These are phyloP conservation scores for Catocala fraxini DNA, from an alignment of 2,888 invertebrate species.

Conservation along the genomic window DNA sequence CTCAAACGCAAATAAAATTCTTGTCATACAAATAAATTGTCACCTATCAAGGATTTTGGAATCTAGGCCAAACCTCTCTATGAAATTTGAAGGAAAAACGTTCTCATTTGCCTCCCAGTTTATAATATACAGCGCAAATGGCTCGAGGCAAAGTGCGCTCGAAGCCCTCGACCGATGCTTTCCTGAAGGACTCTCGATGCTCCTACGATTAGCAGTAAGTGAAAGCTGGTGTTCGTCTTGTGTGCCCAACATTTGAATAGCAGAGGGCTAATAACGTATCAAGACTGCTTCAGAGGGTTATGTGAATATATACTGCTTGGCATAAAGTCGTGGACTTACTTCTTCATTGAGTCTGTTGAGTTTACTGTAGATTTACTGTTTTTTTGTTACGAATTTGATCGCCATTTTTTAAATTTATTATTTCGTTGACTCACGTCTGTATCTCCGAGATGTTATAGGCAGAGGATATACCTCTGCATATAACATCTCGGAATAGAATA, in stretches of 20 bases:
- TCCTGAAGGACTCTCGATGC: slow-evolving; percentile 41
- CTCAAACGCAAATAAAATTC: no score
- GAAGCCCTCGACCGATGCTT: slow-evolving; percentile 36
- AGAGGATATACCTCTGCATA: no score
- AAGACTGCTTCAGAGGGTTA: slow-evolving; percentile 6
- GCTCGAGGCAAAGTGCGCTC: slow-evolving; percentile 38
- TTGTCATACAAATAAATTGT: no score
- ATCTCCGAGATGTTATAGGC: no score
- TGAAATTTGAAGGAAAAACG: neutral
- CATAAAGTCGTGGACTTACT: neutral
- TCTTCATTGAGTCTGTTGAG: no score
- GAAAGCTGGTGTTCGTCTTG: slow-evolving; percentile 48
- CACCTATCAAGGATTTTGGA: no score
- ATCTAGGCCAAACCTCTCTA: neutral
- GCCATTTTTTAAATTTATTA: no score
- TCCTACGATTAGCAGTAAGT: slow-evolving; percentile 50
- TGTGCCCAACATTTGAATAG: slow-evolving; percentile 51
- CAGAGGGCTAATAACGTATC: slow-evolving; percentile 21
- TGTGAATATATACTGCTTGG: slow-evolving; percentile 8
- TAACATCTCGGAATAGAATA: no score
- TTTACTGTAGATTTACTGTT: no score
- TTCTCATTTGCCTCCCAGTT: slow-evolving; percentile 25
- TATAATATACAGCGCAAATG: slow-evolving; percentile 52
- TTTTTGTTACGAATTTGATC: no score
- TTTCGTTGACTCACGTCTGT: no score